Evolutionary conservation across 2,888 invertebrate genomes (phyloP), one percentile per base, ranked within the genome.

Genomic region (Trimorus sp.): DNA sequence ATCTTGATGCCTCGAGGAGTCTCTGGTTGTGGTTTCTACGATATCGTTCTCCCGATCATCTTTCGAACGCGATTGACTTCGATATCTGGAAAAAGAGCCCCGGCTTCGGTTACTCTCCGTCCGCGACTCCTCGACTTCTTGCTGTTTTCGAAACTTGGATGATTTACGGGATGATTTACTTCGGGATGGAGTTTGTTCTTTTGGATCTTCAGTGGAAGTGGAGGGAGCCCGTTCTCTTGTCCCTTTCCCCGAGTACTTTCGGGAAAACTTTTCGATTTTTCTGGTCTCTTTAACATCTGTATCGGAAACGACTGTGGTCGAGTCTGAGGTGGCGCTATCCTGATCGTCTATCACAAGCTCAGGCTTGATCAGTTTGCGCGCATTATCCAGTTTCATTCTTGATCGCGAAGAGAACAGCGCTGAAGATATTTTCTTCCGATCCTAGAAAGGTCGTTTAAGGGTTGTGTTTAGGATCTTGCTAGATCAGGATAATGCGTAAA

Each of bases 311-410:
- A 70, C 38, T 14, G 75, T 73, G 0, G 73, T 84, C 11, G 83
- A 77, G 40, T 84, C 86, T 42, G 81, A 86, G 79, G 62, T 83
- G 68, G 78, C 76, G 14, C 60, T 68, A 48, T 80, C 83, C 56
- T 80, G 80, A 59, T 88, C 88, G 49, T 87, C 88, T 40, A 84
- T 84, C 53, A 84, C 85, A 63, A 88, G 60, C 56, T 90, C 90
- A 7, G 89, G 88, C 71, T 90, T 90, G 40, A 90, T 85, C 77
- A 89, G 80, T 84, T 89, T 90, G 69, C 87, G 86, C 42, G 90
- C 89, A 59, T 88, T 87, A 53, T 91, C 90, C 87, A 91, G 73
- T 85, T 91, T 92, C 85, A 87, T 86, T 85, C 86, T 87, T 14
- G 91, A 90, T 58, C 89, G 87, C 77, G 89, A 85, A 60, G 89